These are phyloP conservation scores for Astropecten irregularis DNA, from an alignment of 53 echinoderm and acorn worm genomes.

Conservation along the genomic window DNA sequence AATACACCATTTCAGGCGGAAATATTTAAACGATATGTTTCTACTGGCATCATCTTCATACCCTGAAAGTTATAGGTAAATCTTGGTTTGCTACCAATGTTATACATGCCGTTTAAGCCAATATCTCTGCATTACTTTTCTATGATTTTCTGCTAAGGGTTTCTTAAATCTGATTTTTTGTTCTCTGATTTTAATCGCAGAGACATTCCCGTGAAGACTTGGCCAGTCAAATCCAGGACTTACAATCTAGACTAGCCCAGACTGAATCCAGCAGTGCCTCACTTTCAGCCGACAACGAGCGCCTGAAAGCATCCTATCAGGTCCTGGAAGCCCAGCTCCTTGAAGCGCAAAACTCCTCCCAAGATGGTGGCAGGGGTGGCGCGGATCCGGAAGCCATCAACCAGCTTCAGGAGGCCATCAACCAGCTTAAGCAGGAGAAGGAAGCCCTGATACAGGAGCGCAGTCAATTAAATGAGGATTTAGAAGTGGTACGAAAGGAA, in stretches of 20 bases:
- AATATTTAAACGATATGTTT: no score
- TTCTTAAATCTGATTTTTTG: no score
- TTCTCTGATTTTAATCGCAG: background rate
- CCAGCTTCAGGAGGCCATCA: constrained; percentile 57
- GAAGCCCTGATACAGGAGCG: constrained; percentile 33
- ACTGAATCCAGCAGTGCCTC: constrained; percentile 47
- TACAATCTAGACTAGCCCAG: constrained; percentile 67
- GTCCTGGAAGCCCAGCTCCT: constrained; percentile 49
- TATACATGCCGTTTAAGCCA: no score
- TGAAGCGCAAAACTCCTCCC: constrained; percentile 2
- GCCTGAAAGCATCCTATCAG: constrained; percentile 51
- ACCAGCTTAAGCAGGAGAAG: constrained; percentile 56
- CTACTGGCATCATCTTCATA: no score
- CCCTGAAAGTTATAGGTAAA: no score
- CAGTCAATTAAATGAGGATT: background rate
- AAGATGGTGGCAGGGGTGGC: background rate
- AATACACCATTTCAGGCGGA: no score
- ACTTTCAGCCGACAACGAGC: constrained; percentile 57
- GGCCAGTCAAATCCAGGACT: constrained; percentile 63
- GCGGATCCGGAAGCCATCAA: constrained; percentile 3
- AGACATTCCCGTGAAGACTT: constrained; percentile 55
- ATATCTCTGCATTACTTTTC: no score
- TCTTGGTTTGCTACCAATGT: no score
- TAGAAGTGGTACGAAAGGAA: constrained; percentile 65
- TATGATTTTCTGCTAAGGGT: no score